Base-by-base conservation (phyloP, 2,888 invertebrate species). In the Diarsia brunnea region DNA sequence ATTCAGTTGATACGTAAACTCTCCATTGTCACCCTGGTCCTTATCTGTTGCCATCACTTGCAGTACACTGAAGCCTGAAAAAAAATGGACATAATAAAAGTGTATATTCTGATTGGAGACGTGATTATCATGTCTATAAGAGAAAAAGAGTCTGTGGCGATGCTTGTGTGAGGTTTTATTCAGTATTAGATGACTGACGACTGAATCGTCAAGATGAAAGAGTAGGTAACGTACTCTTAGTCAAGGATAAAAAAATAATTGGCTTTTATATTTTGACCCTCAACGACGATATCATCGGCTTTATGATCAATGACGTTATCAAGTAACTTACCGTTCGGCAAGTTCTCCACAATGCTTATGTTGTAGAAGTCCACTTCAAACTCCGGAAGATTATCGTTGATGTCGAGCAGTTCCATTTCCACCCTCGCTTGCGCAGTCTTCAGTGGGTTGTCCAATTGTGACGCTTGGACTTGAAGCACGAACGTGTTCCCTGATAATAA, bases 361-460 rank as follows among this genome's bases (percentile, higher is more conserved):
- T 99, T 99, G 91, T 99, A 99, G 89, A 98, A 97, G 89, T 98
- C 98, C 0, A 98, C 98, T 91, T 99, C 98, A 86, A 99, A 99
- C 88, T 98, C 98, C 0, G 98, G 98, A 38, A 98, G 94, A 92
- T 99, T 98, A 91, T 99, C 98, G 89, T 99, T 98, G 16, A 98
- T 93, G 89, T 98, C 98, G 55, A 98, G 90, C 5, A 98, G 95
- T 92, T 98, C 97, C 0, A 98, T 95, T 91, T 98, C 98, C 0
- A 98, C 97, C 70, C 98, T 95, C 0, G 98, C 98, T 10, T 97
- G 96, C 0, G 98, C 98, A 47, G 98, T 97, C 89, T 98, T 98
- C 55, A 98, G 90, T 0, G 98, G 98, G 90, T 98, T 98, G 91
- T 98, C 98, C 64, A 98, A 97, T 92, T 98, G 98, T 0, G 98